Evolutionary conservation across 2,888 invertebrate species (phyloP).

Genomic region (Protodeltote pygarga): DNA sequence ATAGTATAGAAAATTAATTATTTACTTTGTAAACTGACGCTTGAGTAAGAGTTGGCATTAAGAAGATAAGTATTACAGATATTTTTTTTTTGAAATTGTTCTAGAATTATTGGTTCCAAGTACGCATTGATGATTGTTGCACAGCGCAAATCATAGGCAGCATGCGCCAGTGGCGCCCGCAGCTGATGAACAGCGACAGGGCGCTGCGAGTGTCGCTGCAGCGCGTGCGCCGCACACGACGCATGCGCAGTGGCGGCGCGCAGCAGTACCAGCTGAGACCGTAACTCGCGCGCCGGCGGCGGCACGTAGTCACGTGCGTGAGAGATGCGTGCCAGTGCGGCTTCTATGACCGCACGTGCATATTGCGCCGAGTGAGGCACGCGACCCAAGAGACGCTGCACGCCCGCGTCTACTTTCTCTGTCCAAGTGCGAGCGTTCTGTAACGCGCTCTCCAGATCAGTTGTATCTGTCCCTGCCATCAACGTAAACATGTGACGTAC

Average conservation of each 20-base stretch:
- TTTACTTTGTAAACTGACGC: too few species aligned
- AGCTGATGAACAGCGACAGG: constrained; percentile 48
- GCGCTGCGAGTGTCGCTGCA: constrained; percentile 18
- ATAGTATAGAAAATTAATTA: too few species aligned
- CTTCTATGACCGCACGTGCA: constrained; percentile 55
- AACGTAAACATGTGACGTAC: constrained; percentile 61
- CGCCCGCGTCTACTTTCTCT: constrained; percentile 53
- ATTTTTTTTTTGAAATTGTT: constrained; percentile 51
- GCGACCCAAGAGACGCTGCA: constrained; percentile 57
- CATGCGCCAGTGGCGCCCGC: constrained; percentile 42
- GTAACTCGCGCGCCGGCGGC: too few species aligned
- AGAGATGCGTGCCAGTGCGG: too few species aligned
- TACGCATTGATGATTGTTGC: constrained; percentile 56
- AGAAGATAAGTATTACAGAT: constrained; percentile 53
- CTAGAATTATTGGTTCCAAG: constrained; percentile 45
- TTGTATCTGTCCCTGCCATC: constrained; percentile 44
- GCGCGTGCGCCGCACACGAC: neutral
- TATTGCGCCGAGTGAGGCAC: constrained; percentile 68
- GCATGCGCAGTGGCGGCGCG: constrained; percentile 20
- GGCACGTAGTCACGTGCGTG: too few species aligned
- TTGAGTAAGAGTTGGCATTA: constrained; percentile 6
- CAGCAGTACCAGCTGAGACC: constrained; percentile 51
- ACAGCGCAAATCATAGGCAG: constrained; percentile 50
- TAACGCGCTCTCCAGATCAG: constrained; percentile 33
- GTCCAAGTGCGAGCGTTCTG: constrained; percentile 42